Conservation (phyloP, 2,888 invertebrate species). For the Drosophila kuntzei region DNA sequence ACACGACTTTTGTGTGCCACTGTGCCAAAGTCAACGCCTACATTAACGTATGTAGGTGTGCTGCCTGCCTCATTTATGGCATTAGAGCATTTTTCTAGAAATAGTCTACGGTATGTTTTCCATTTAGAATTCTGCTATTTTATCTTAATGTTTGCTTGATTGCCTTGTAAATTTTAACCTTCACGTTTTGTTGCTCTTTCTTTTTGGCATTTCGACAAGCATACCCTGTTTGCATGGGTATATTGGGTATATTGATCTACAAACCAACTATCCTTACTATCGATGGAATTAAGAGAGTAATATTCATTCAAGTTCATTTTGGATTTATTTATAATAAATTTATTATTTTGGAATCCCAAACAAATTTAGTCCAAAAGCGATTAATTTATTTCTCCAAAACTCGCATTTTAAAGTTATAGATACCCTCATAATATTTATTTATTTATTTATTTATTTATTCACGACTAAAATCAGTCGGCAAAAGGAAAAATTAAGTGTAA, state of each 20-base stretch:
- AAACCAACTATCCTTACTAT: neutral
- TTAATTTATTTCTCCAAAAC: neutral
- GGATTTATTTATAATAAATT: neutral
- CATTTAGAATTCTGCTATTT: constrained; percentile 50
- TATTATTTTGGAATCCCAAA: neutral
- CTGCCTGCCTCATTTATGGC: constrained; percentile 58
- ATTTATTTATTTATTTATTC: too few species aligned
- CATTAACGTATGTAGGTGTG: constrained; percentile 63
- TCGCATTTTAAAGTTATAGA: neutral
- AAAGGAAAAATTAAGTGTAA: too few species aligned
- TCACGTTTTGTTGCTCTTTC: constrained; percentile 60
- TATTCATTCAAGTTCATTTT: neutral
- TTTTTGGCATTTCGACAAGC: constrained; percentile 26
- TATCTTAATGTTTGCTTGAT: constrained; percentile 57
- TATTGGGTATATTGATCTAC: neutral
- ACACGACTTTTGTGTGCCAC: constrained; percentile 45
- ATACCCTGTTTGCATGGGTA: neutral
- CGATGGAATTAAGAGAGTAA: neutral
- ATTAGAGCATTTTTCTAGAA: constrained; percentile 57
- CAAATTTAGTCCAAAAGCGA: neutral
- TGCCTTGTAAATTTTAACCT: constrained; percentile 75
- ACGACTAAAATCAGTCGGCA: too few species aligned
- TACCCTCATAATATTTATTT: too few species aligned
- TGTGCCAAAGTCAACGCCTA: constrained; percentile 50
- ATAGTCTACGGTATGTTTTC: constrained; percentile 40